These are phyloP conservation scores for Sphaeramia orbicularis DNA, from an alignment of 2,797 vertebrate species.

Conservation along the genomic window DNA sequence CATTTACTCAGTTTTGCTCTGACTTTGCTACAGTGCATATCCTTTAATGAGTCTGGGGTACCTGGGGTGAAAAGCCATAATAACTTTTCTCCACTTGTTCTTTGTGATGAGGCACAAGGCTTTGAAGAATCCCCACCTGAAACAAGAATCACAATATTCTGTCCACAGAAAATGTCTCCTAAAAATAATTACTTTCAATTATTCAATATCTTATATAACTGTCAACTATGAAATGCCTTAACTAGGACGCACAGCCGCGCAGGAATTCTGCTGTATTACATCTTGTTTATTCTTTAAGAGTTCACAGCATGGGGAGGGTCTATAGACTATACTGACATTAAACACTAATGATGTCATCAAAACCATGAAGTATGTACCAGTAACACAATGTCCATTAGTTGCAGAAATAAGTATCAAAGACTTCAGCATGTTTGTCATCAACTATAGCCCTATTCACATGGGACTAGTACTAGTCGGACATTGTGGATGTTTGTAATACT, in stretches of 20 bases:
- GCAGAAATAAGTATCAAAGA: too few relatives aligned
- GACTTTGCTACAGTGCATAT: constrained; percentile 9
- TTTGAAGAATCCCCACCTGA: constrained; percentile 16
- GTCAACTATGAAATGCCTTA: constrained; percentile 10
- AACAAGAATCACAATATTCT: constrained; percentile 16
- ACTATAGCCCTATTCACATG: too few relatives aligned
- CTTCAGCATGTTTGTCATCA: too few relatives aligned
- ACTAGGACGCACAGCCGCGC: constrained; percentile 14
- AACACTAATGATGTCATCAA: background rate
- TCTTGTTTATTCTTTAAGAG: constrained; percentile 38
- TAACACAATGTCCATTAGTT: background rate
- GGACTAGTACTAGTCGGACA: too few relatives aligned
- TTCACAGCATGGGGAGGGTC: constrained; percentile 5
- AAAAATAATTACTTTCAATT: constrained; percentile 59
- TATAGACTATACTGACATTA: background rate
- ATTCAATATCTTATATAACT: constrained; percentile 53
- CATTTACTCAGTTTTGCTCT: constrained; percentile 28
- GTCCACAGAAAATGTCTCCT: constrained; percentile 8
- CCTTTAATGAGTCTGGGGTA: constrained; percentile 46
- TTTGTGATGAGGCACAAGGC: constrained; percentile 19
- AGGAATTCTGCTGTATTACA: constrained; percentile 6
- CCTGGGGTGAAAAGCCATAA: constrained; percentile 24
- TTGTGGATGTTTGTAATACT: too few relatives aligned
- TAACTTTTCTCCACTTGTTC: constrained; percentile 16
- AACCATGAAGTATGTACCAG: background rate